phyloP scores from a whole-genome alignment of 2,888 invertebrate species.

The Callosobruchus maculatus region DNA sequence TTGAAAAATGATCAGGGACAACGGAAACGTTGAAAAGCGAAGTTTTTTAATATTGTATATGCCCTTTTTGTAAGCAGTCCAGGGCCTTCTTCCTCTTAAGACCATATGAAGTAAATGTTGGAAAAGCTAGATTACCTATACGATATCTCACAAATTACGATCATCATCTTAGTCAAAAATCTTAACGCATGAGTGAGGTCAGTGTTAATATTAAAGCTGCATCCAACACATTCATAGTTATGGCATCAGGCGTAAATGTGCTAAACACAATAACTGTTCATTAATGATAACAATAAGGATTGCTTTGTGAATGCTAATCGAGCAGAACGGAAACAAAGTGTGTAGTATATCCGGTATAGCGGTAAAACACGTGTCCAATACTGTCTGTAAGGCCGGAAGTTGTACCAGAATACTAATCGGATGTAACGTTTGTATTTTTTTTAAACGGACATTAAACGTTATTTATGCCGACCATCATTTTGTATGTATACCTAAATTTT shows the following conservation, averaged over 20 bases:
- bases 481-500: not conserved
- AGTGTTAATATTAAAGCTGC: not conserved
- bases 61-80: too few species aligned
- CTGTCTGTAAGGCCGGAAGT: not conserved
- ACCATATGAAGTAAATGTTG: too few species aligned
- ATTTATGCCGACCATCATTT: not conserved
- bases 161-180: not conserved
- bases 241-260: not conserved
- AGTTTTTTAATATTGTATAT: too few species aligned
- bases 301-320: not conserved
- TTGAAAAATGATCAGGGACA: too few species aligned
- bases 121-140: too few species aligned
- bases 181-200: not conserved
- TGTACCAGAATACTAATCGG: not conserved
- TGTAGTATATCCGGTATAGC: not conserved
- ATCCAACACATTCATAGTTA: not conserved
- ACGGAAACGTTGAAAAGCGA: too few species aligned
- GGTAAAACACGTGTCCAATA: not conserved
- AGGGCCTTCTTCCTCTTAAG: too few species aligned
- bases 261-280: not conserved
- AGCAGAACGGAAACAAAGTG: not conserved
- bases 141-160: too few species aligned
- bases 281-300: not conserved
- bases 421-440: not conserved
- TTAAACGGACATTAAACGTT: not conserved